These are phyloP conservation scores for Lonchura striata DNA, from an alignment of 2,113 vertebrate species.

Conservation along the genomic window DNA sequence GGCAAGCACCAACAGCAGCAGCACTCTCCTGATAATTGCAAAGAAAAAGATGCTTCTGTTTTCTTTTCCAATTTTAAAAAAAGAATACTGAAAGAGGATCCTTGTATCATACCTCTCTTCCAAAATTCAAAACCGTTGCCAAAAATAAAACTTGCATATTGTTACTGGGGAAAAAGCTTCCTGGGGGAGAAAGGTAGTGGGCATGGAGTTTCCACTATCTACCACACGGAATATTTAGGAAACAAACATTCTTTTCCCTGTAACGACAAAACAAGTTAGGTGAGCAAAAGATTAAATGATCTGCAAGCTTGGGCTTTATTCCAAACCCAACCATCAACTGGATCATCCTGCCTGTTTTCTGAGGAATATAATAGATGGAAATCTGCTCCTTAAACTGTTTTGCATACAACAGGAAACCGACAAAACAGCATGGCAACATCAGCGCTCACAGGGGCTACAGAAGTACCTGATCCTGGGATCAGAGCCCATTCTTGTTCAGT, in stretches of 20 bases:
- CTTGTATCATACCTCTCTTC: neutral
- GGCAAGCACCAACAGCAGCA: neutral
- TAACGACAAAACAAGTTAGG: slow-evolving; percentile 5
- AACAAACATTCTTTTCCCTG: slow-evolving; percentile 14
- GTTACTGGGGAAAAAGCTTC: neutral
- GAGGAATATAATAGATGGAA: slow-evolving; percentile 60
- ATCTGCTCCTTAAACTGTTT: slow-evolving; percentile 28
- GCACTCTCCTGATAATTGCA: neutral
- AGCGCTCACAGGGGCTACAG: neutral
- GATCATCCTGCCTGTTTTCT: neutral
- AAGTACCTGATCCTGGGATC: neutral
- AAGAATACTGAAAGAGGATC: neutral
- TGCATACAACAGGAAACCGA: slow-evolving; percentile 35
- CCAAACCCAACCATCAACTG: neutral
- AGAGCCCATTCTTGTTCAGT: neutral
- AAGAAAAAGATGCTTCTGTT: neutral
- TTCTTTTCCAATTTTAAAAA: neutral
- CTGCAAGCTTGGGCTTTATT: neutral
- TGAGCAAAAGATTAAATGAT: slow-evolving; percentile 11
- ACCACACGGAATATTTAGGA: neutral
- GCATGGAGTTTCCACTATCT: neutral
- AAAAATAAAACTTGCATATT: neutral
- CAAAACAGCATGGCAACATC: neutral
- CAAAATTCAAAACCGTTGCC: neutral
- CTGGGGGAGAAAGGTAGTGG: neutral